Percentiles rank a stretch among this genome's conserved stretches.
phyloP scores from a whole-genome alignment of 2,113 vertebrate genomes.

The Aspidoscelis tigris region DNA sequence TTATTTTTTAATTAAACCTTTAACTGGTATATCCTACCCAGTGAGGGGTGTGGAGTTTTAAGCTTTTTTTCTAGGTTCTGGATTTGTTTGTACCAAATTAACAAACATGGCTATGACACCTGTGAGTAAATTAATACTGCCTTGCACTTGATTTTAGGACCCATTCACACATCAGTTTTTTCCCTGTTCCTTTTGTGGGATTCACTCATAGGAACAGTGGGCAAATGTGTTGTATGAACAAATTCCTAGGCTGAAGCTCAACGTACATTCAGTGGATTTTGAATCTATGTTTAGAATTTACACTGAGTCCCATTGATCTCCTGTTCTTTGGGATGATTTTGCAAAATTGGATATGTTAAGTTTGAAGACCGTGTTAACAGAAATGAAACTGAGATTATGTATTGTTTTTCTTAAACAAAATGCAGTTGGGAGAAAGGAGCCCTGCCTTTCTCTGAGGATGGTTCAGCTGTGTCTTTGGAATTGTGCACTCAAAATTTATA shows the following conservation, averaged over 20 bases:
- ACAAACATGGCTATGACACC: slow-evolving; percentile 51
- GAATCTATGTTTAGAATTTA: slow-evolving; percentile 47
- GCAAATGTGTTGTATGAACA: slow-evolving; percentile 4
- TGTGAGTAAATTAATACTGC: slow-evolving; percentile 39
- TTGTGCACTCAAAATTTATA: slow-evolving; percentile 79
- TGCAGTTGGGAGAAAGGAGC: slow-evolving; percentile 53
- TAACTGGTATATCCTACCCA: slow-evolving; percentile 70
- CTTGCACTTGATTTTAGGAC: background rate
- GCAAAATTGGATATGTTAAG: slow-evolving; percentile 44
- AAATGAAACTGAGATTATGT: slow-evolving; percentile 52
- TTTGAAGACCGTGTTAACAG: slow-evolving; percentile 49
- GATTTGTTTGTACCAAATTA: slow-evolving; percentile 36
- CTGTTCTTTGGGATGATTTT: slow-evolving; percentile 51
- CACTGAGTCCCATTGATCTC: slow-evolving; percentile 60
- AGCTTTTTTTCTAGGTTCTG: slow-evolving; percentile 32
- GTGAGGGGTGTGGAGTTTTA: slow-evolving; percentile 60
- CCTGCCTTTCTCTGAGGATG: slow-evolving; percentile 81
- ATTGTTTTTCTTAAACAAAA: slow-evolving; percentile 43
- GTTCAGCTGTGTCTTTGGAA: slow-evolving; percentile 82
- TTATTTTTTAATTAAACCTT: slow-evolving; percentile 61
- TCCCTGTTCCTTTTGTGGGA: slow-evolving; percentile 3
- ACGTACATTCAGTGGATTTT: background rate
- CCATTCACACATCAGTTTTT: background rate
- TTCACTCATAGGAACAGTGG: background rate
- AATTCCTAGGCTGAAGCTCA: background rate